These are phyloP conservation scores for Propithecus coquereli DNA, from an alignment of 2,113 vertebrate species.

Conservation along the genomic window DNA sequence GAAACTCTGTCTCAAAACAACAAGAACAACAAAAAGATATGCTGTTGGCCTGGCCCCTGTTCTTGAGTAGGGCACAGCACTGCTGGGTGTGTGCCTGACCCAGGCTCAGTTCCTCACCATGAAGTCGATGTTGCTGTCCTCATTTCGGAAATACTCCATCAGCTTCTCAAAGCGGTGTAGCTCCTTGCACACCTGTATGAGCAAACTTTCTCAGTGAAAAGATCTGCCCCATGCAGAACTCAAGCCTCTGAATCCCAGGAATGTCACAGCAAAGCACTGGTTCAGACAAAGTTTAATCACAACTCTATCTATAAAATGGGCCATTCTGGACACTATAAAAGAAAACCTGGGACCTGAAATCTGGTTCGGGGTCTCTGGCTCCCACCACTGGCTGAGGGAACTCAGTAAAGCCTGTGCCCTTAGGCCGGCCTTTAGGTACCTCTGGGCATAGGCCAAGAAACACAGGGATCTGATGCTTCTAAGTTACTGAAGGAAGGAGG, in stretches of 20 bases:
- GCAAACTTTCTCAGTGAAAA: background rate
- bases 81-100: background rate
- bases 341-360: background rate
- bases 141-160: slow-evolving; percentile 96
- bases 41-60: background rate
- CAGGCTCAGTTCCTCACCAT: slow-evolving; percentile 85
- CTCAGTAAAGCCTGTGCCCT: background rate
- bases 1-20: too few species aligned
- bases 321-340: background rate
- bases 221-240: background rate
- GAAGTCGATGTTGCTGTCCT: slow-evolving; percentile 98
- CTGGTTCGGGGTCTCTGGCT: background rate
- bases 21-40: background rate
- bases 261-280: background rate
- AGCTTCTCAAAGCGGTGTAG: slow-evolving; percentile 96
- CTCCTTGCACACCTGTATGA: slow-evolving; percentile 93
- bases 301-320: background rate
- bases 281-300: background rate
- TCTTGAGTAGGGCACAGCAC: background rate
- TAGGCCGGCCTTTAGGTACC: background rate
- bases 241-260: background rate
- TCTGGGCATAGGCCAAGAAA: background rate
- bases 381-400: background rate
- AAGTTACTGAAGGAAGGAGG: background rate
- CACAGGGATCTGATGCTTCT: background rate